Evolutionary conservation across 2,888 invertebrate species (phyloP), one percentile per base, ranked within the genome.

Genomic region (Chelonus formosanus): DNA sequence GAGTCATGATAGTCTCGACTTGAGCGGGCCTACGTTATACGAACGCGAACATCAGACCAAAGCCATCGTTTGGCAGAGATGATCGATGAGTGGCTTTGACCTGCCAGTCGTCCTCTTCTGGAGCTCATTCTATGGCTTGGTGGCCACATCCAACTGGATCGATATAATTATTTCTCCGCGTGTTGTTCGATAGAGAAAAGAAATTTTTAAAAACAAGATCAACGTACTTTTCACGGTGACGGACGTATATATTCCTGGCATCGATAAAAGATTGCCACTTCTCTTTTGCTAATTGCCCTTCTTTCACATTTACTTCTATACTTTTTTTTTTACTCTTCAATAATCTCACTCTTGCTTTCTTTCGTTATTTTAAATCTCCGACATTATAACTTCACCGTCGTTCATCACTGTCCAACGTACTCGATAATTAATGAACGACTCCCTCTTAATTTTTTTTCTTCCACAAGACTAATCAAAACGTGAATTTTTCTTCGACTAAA

Each of bases 1-100:
- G 10, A 55, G 57, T 59, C 64, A 66, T 71, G 73, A 74, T 71
- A 76, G 72, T 69, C 71, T 60, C 71, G 71, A 72, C 43, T 59
- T 44, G 61, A 63, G 64, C 63, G 54, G 20, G 20, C 35, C 40
- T 20, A 31, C 52, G 50, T 40, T 7, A 7, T 40, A 36, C 52
- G 43, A 62, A 34, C 52, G 34, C 61, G 47, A 63, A 58, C 61
- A 66, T 56, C 68, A 75, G 77, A 76, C 73, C 74, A 77, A 77
- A 76, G 79, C 75, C 71, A 75, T 72, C 74, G 70, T 70, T 73
- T 71, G 75, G 43, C 32, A 76, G 77, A 60, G 71, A 83, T 84
- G 84, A 84, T 84, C 83, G 84, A 84, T 84, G 84, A 81, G 80
- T 75, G 74, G 80, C 76, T 77, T 81, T 78, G 80, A 76, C 79